Percentiles rank a stretch among this genome's conserved stretches.
phyloP scores from a whole-genome alignment of 2,797 vertebrate species.

The Propithecus perrieri region DNA sequence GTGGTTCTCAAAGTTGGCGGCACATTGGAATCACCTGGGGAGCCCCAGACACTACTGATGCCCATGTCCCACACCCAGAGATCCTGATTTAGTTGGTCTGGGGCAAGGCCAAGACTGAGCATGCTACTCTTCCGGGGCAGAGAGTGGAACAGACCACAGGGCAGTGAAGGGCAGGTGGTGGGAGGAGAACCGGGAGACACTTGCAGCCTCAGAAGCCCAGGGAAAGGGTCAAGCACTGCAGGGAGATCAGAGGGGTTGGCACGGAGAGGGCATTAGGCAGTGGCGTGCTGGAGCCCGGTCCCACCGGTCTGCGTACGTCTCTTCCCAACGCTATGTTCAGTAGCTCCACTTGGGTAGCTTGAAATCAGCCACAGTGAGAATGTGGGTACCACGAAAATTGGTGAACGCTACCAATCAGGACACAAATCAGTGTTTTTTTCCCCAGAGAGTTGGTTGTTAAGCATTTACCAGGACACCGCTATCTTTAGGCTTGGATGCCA shows the following conservation, averaged over 20 bases:
- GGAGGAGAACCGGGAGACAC: neutral
- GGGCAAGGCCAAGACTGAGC: neutral
- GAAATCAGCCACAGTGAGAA: neutral
- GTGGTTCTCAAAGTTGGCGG: neutral
- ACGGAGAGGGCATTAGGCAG: neutral
- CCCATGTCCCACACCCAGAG: neutral
- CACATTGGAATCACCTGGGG: neutral
- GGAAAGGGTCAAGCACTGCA: neutral
- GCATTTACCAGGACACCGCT: no score
- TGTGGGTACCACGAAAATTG: neutral
- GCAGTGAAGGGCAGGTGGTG: fast-evolving
- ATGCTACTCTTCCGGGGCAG: fast-evolving
- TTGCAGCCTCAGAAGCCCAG: fast-evolving
- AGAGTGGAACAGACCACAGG: fast-evolving
- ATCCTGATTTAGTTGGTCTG: neutral
- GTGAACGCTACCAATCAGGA: neutral
- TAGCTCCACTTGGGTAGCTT: fast-evolving
- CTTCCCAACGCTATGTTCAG: neutral
- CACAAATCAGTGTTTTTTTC: neutral
- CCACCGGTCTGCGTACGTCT: neutral
- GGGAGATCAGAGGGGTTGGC: neutral
- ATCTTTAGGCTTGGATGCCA: neutral
- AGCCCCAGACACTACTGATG: neutral
- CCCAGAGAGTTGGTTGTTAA: neutral
- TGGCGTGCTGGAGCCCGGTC: neutral